phyloP scores from a whole-genome alignment of 2,797 vertebrate genomes.

The Characodon lateralis region DNA sequence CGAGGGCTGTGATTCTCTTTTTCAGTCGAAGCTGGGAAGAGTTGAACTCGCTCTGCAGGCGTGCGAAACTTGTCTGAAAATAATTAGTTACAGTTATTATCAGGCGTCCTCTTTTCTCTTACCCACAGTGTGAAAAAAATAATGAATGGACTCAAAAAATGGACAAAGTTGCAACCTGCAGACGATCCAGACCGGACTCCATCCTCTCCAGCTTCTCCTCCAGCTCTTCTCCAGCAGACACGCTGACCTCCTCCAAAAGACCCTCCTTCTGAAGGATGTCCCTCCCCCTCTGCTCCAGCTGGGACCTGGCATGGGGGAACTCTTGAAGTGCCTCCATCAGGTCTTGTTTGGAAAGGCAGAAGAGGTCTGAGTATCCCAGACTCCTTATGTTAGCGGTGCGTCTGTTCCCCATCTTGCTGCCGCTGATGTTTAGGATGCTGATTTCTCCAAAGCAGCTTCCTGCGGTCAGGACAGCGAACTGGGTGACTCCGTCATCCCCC shows the following conservation, averaged over 20 bases:
- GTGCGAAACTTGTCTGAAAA: slow-evolving; percentile 81
- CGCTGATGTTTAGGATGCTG: slow-evolving; percentile 95
- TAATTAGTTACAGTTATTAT: background rate
- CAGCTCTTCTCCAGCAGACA: slow-evolving; percentile 75
- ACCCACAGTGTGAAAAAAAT: background rate
- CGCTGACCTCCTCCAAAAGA: slow-evolving; percentile 87
- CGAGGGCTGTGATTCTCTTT: slow-evolving; percentile 86
- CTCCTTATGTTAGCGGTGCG: slow-evolving; percentile 94
- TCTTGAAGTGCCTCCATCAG: slow-evolving; percentile 93
- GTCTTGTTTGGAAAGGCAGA: slow-evolving; percentile 95
- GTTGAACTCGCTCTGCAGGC: slow-evolving; percentile 86
- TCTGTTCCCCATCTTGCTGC: slow-evolving; percentile 96
- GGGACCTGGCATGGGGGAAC: slow-evolving; percentile 91
- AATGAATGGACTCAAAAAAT: background rate
- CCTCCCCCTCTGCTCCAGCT: slow-evolving; percentile 91
- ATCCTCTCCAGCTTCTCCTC: slow-evolving; percentile 89
- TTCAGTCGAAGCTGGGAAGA: slow-evolving; percentile 89
- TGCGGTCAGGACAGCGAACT: slow-evolving; percentile 89
- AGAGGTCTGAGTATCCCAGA: slow-evolving; percentile 95
- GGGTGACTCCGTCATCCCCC: slow-evolving; percentile 88
- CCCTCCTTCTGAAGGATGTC: slow-evolving; percentile 94
- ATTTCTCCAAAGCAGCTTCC: slow-evolving; percentile 97
- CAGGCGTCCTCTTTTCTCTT: background rate
- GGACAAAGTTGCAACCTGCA: slow-evolving; percentile 70
- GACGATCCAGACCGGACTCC: slow-evolving; percentile 84